Base-by-base conservation (phyloP, 2,113 vertebrate species). In the Limanda limanda region DNA sequence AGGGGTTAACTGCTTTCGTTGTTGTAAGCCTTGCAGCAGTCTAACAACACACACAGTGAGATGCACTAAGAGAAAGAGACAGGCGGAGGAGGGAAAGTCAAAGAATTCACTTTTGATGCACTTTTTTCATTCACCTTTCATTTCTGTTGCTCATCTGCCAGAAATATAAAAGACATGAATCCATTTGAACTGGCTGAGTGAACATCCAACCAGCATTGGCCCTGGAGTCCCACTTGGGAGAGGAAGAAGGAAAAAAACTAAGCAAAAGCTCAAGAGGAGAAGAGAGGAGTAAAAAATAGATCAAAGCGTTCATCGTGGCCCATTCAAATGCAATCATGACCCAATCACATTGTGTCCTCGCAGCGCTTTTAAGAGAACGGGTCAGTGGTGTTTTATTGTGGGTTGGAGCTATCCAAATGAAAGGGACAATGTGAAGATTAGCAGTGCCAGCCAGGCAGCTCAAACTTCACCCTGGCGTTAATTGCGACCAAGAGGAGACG, bases 351-450 rank as follows among this genome's bases (percentile, higher is more conserved):
- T 92, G 85, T 93, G 93, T 89, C 92, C 92, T 94, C 89, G 84
- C 83, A 79, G 89, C 83, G 92, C 85, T 92, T 93, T 94, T 81
- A 90, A 90, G 94, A 95, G 92, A 95, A 94, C 92, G 92, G 94
- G 94, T 94, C 95, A 93, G 91, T 88, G 91, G 91, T 86, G 91
- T 91, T 94, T 91, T 90, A 94, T 94, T 95, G 94, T 94, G 84
- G 93, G 75, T 23, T 90, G 93, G 95, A 94, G 94, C 95, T 94
- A 92, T 92, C 88, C 93, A 94, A 94, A 95, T 95, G 94, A 95
- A 95, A 95, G 93, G 92, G 90, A 96, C 95, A 96, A 95, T 95
- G 87, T 66, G 79, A 93, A 96, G 93, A 95, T 95, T 94, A 95
- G 96, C 92, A 94, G 94, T 95, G 93, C 92, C 94, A 94, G 93